These are phyloP conservation scores for Carposina sasakii DNA, from an alignment of 1,140 invertebrate species.

Conservation along the genomic window DNA sequence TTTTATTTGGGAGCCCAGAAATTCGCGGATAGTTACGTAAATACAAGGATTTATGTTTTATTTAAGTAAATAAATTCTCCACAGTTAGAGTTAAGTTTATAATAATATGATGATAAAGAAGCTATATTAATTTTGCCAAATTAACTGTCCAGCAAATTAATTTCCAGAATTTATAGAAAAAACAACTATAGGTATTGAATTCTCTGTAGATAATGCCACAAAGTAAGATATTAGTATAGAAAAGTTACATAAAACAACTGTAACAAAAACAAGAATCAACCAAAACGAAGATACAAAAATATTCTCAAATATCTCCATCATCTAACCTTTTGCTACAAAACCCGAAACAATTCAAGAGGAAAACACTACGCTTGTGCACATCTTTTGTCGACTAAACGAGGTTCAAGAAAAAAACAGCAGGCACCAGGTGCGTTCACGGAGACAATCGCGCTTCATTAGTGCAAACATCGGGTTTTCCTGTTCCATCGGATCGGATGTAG, in stretches of 20 bases:
- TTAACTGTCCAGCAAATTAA: too few species aligned
- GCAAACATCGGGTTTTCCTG: too few species aligned
- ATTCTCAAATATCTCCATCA: neutral
- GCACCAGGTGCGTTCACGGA: conserved; percentile 46
- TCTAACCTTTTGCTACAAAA: conserved; percentile 10
- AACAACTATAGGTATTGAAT: too few species aligned
- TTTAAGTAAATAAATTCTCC: neutral
- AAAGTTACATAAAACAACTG: neutral
- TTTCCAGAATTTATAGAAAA: too few species aligned
- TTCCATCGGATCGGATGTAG: too few species aligned
- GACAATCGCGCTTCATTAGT: conserved; percentile 57
- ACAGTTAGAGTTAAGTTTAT: neutral
- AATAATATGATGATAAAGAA: neutral
- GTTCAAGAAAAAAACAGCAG: conserved; percentile 16
- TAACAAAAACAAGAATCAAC: neutral
- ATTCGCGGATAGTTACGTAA: neutral
- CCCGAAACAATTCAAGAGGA: conserved; percentile 14
- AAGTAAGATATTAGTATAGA: neutral
- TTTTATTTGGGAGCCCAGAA: neutral
- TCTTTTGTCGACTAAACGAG: conserved; percentile 26
- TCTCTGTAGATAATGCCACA: too few species aligned
- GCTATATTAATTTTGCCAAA: neutral
- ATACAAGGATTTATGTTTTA: neutral
- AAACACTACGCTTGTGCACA: neutral
- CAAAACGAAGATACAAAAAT: neutral